phyloP scores from a whole-genome alignment of 2,113 vertebrate genomes.

The Antigone vipio region DNA sequence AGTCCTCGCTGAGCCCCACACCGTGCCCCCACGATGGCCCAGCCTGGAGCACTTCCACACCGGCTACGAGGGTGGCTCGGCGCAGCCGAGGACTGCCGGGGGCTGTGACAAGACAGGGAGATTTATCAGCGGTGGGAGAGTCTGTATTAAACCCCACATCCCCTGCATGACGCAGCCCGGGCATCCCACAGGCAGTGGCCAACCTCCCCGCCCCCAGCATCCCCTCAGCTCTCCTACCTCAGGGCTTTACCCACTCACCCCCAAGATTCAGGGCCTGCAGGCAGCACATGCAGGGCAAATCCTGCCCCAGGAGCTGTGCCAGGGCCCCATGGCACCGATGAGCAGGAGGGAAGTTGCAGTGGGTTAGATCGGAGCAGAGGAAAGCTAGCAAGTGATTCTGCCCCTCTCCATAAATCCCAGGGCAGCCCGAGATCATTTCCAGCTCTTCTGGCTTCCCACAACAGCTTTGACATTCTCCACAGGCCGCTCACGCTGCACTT shows the following conservation, averaged over 20 bases:
- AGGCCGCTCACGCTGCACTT: background rate
- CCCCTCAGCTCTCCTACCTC: background rate
- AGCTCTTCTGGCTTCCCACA: background rate
- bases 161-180: no score
- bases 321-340: fast-evolving
- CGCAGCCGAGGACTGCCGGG: background rate
- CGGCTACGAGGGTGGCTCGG: background rate
- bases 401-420: background rate
- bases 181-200: background rate
- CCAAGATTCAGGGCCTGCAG: background rate
- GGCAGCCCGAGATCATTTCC: background rate
- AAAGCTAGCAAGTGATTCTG: background rate
- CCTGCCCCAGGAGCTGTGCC: background rate
- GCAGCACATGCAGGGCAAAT: background rate
- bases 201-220: background rate
- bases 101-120: background rate
- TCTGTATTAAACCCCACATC: background rate
- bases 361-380: fast-evolving
- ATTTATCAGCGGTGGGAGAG: background rate
- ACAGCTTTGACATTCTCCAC: background rate
- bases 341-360: background rate
- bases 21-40: background rate
- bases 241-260: fast-evolving
- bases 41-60: fast-evolving
- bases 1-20: fast-evolving